Evolutionary conservation across 1,140 invertebrate species (phyloP), one percentile per base, ranked within the genome.

Genomic region (Trigoniulus corallinus): DNA sequence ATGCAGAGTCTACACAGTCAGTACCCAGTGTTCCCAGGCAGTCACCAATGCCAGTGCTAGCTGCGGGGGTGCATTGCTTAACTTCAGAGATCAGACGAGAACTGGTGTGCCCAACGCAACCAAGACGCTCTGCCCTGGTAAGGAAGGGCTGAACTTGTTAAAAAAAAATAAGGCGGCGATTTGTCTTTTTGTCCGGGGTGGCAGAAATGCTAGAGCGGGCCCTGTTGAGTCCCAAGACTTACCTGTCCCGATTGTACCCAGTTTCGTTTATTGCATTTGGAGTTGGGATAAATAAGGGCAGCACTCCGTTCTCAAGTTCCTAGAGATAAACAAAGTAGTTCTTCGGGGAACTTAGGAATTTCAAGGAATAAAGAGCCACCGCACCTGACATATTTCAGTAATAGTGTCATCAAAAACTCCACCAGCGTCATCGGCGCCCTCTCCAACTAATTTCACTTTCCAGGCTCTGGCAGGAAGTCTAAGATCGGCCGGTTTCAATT

Each of bases 331-430:
- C n/a, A n/a, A n/a, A n/a, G n/a, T n/a, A n/a, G n/a, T n/a, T n/a
- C n/a, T n/a, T n/a, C n/a, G n/a, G n/a, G n/a, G n/a, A n/a, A 56
- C 43, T 46, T 25, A 52, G 50, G 34, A 12, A n/a, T 39, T 39
- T 39, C 34, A 12, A 12, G 10, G 10, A 12, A 12, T 39, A 12
- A 39, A 48, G 3, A 2, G n/a, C n/a, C n/a, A n/a, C n/a, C n/a
- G 53, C 45, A 66, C 65, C 59, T 61, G 57, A 58, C 78, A 79
- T 75, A 80, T 79, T 60, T 80, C 76, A 2, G 78, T 79, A 26
- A 81, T 79, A 1, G 77, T 80, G 61, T 80, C 79, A 63, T 80
- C 78, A 68, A 80, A 81, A 13, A 80, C 79, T 20, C 78, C 78
- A 0, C 77, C 69, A 20, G 78, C 78, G 68, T 80, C 79, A 62